Base-by-base conservation (phyloP, 2,113 vertebrate species). In the Hoplias malabaricus region DNA sequence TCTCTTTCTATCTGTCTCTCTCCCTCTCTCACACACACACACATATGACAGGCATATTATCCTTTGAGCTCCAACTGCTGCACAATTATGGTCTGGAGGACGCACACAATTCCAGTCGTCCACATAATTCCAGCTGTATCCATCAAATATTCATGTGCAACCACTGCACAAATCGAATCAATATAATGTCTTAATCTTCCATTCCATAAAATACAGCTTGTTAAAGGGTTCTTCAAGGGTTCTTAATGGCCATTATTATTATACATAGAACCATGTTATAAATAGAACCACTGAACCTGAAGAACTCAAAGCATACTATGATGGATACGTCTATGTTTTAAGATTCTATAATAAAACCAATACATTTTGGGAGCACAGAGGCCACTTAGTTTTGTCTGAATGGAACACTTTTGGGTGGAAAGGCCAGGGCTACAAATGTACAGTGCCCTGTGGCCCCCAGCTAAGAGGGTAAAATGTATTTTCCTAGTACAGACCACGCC, bases 11-110 rank as follows among this genome's bases (percentile, higher is more conserved):
- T n/a, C n/a, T n/a, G n/a, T n/a, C n/a, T 63, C 72, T 63, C 31
- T 75, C 72, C 74, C 72, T 69, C 63, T 78, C 38, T 48, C n/a
- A n/a, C n/a, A n/a, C n/a, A 69, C 71, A 70, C 68, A 66, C 53
- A 69, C 66, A 56, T 43, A 78, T 40, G 50, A 73, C 40, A 59
- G 38, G 25, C n/a, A 73, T 43, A 73, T 78, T 65, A 82, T 75
- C 46, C 50, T 21, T 67, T 67, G 48, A 14, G 59, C 36, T 78
- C 66, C 67, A 74, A 48, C 54, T 29, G 66, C 70, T 36, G 40
- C 69, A 36, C 23, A 23, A 50, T 69, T 48, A 10, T 42, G 36
- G 57, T 73, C 46, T 40, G 69, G 27, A 42, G 54, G 29, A 50
- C 72, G 40, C 63, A 66, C 23, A 65, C 9, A 67, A 48, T 71